Conservation (phyloP, 2,113 vertebrate genomes). For the Ploceus nigricollis region DNA sequence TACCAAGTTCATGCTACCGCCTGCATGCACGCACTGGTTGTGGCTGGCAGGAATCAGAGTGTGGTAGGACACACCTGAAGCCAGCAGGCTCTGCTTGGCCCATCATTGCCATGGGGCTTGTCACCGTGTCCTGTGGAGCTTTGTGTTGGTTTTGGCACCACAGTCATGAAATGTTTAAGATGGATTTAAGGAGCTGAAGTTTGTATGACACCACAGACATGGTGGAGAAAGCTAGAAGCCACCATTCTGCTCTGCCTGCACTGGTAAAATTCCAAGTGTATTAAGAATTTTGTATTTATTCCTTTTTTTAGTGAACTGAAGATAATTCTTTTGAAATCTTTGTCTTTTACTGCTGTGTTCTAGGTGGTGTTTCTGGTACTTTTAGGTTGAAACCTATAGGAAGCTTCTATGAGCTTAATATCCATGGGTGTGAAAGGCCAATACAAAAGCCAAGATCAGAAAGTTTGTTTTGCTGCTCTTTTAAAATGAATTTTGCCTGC, state of each 20-base stretch:
- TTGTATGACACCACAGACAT: background rate
- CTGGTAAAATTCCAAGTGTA: background rate
- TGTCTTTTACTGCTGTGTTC: background rate
- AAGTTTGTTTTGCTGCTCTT: background rate
- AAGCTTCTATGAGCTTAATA: background rate
- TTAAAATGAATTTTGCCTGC: background rate
- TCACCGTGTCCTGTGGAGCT: background rate
- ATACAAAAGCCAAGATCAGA: background rate
- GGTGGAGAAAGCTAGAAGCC: background rate
- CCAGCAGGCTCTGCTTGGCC: background rate
- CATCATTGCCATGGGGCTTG: fast-evolving
- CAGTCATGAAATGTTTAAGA: background rate
- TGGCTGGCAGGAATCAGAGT: background rate
- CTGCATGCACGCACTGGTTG: fast-evolving
- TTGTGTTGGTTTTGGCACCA: fast-evolving
- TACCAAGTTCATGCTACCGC: background rate
- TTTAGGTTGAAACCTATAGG: background rate
- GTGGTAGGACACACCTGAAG: background rate
- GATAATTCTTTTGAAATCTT: background rate
- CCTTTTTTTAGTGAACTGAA: background rate
- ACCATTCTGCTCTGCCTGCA: background rate
- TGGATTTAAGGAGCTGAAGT: background rate
- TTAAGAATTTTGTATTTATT: background rate
- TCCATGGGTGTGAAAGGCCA: background rate
- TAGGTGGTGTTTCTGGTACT: background rate